A percentile compares a stretch with the other conserved stretches of the same genome.
These are phyloP conservation scores for Anguilla marmorata DNA, from an alignment of 2,797 vertebrate genomes.

Conservation along the genomic window DNA sequence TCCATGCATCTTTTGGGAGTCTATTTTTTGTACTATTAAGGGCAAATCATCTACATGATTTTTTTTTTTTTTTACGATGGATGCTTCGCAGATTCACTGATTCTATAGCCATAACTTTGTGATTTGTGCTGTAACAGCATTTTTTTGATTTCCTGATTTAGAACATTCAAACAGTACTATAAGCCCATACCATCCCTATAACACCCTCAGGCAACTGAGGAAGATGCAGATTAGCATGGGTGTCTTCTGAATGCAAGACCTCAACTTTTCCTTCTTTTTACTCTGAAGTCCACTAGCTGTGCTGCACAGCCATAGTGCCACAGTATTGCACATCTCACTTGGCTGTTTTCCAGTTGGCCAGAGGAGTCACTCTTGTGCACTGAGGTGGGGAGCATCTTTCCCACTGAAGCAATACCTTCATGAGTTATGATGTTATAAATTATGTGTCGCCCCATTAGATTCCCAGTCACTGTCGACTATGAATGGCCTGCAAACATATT, in stretches of 20 bases:
- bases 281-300: neutral
- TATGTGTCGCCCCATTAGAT: neutral
- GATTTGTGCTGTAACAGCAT: neutral
- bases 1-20: neutral
- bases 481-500: neutral
- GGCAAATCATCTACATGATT: neutral
- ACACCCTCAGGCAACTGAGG: neutral
- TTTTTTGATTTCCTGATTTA: neutral
- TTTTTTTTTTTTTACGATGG: neutral
- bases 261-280: neutral
- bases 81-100: neutral
- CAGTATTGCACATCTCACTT: neutral
- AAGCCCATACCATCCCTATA: neutral
- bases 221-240: neutral
- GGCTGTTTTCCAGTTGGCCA: neutral
- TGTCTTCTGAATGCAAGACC: neutral
- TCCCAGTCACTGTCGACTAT: neutral
- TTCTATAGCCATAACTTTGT: neutral
- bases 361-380: neutral
- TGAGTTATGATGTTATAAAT: neutral
- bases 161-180: neutral
- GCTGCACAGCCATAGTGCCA: neutral
- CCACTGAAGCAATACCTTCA: neutral
- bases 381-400: neutral
- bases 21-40: neutral